Evolutionary conservation across 2,113 vertebrate genomes (phyloP), one percentile per base, ranked within the genome.

Genomic region (Pelusios castaneus): DNA sequence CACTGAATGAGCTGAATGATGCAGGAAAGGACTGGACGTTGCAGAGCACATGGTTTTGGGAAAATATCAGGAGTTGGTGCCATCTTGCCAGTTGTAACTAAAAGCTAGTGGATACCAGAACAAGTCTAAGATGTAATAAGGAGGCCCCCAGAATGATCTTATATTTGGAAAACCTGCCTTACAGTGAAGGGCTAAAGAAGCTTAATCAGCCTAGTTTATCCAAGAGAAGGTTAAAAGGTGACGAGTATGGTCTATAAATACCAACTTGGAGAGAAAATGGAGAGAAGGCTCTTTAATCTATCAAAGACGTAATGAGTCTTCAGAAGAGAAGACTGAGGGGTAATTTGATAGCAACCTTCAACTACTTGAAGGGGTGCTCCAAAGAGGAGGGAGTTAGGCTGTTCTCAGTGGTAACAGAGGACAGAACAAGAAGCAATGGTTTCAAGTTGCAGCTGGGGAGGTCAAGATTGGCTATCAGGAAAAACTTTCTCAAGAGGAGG

Each of bases 101-200:
- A 34, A 63, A 63, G 31, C 60, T 63, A 13, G 6, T 34, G 6
- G 31, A 17, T 63, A 34, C 60, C 31, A 34, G 31, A 34, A 13
- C 16, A 14, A 16, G 60, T 12, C 60, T 63, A 31, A 14, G 60
- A 4, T 7, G 31, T 34, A 63, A 17, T 6, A 34, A 63, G 29
- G 12, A 63, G 29, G 58, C 58, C 29, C 12, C 31, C 31, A 13
- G 29, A 63, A 94, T 85, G 89, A 91, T 75, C 17, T 54, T 75
- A 94, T 29, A 51, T 43, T n/a, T 95, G 78, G 88, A 81, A 80
- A 95, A 85, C 41, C 55, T 93, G 31, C 29, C 17, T 87, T 91
- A 60, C 14, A 51, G 55, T 10, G 0, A 63, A 12, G 52, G 88
- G 47, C 82, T 49, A 45, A 67, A 90, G 82, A 63, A 76, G n/a